Evolutionary conservation across 1,140 invertebrate genomes (phyloP).

Genomic region (Bilobella aurantiaca): DNA sequence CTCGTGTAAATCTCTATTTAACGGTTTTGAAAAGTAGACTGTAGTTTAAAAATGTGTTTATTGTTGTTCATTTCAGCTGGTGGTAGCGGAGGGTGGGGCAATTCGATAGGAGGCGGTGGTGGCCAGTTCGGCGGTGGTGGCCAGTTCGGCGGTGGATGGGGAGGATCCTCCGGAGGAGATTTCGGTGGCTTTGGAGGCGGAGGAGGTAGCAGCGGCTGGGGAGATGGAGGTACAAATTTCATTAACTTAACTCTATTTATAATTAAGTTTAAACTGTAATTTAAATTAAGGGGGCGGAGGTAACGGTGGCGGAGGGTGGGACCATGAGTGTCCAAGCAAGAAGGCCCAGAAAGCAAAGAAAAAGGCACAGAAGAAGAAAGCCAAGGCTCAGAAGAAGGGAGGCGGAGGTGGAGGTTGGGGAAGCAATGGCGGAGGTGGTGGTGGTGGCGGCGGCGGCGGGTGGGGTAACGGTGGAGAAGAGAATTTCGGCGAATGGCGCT

Average conservation of each 20-base stretch:
- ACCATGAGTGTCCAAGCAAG: not conserved
- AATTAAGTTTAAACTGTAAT: too few relatives aligned
- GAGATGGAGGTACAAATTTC: too few relatives aligned
- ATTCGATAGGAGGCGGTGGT: not conserved
- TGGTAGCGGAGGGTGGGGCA: too few relatives aligned
- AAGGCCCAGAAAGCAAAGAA: not conserved
- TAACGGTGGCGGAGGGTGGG: not conserved
- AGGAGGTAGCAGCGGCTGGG: not conserved
- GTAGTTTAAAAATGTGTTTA: too few relatives aligned
- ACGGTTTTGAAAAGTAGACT: too few relatives aligned
- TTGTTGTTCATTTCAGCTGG: too few relatives aligned
- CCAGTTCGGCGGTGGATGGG: not conserved
- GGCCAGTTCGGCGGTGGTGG: not conserved
- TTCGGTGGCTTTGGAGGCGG: not conserved
- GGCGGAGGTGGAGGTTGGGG: not conserved
- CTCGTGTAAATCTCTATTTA: too few relatives aligned
- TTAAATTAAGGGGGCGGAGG: not conserved
- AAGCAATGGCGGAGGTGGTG: not conserved
- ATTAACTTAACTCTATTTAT: too few relatives aligned
- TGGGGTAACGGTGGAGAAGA: not conserved
- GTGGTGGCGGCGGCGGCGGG: too few relatives aligned
- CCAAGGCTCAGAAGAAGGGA: not conserved
- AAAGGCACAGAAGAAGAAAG: not conserved
- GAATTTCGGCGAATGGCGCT: too few relatives aligned
- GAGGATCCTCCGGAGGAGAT: not conserved